Conservation (phyloP, 1,140 invertebrate species). For the Lepidurus couesii region DNA sequence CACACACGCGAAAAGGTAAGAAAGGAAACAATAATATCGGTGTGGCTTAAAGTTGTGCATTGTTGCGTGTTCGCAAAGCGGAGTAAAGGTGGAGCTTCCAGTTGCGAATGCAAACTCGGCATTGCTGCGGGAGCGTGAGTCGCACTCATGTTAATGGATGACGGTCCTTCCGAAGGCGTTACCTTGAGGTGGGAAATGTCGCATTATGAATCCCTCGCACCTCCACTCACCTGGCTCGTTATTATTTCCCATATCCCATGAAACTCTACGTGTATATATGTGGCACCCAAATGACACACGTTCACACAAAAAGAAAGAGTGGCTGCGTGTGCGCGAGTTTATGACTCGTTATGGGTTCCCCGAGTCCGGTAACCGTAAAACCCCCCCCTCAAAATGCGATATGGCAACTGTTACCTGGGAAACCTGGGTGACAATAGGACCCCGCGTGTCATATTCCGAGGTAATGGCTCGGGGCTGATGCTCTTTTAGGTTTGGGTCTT, state of each 20-base stretch:
- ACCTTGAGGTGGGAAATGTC: constrained; percentile 4
- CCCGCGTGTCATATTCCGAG: background rate
- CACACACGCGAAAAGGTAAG: background rate
- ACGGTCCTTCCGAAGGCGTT: constrained; percentile 5
- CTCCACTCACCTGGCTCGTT: constrained; percentile 20
- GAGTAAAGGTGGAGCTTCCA: background rate
- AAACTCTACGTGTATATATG: background rate
- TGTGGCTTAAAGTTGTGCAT: background rate
- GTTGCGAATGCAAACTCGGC: constrained; percentile 12
- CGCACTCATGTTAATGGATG: constrained; percentile 9
- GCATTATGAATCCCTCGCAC: constrained; percentile 13
- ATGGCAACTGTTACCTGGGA: constrained; percentile 18
- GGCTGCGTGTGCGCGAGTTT: constrained; percentile 20
- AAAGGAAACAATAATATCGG: background rate
- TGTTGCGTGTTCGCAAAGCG: background rate
- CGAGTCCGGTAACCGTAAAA: background rate
- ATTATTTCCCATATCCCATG: background rate
- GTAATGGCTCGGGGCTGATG: constrained; percentile 7
- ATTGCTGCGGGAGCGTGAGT: background rate
- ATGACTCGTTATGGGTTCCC: background rate
- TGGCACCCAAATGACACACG: background rate
- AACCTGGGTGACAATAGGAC: constrained; percentile 8
- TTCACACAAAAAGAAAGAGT: background rate
- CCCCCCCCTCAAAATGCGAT: background rate
- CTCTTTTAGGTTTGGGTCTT: constrained; percentile 3